Base-by-base conservation (phyloP, 2,797 vertebrate species). In the Sebastes minor region DNA sequence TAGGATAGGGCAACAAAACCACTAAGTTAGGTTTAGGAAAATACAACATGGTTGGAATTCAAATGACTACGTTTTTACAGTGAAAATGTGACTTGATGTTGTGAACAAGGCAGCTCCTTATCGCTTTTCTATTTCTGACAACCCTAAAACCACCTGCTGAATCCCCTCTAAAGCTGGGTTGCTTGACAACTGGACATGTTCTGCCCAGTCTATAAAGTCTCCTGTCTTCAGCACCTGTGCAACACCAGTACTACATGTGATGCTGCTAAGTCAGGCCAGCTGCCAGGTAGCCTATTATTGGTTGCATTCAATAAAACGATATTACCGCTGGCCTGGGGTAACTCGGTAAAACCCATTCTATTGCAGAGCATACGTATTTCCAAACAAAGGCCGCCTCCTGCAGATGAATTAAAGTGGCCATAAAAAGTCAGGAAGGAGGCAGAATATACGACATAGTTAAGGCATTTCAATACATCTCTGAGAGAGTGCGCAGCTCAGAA, bases 381-480 rank as follows among this genome's bases (percentile, higher is more conserved):
- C 69, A 49, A 85, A 85, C 53, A 86, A 82, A 80, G 30, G 12
- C 38, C 1, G 9, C 38, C 55, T 73, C 38, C 63, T 60, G 68
- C 76, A 33, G 52, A 76, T 89, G 33, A 88, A 89, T 87, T 81
- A 70, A 84, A 85, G 38, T 64, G 74, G 55, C 32, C 61, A 57
- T 85, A 86, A 90, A 90, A 78, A 62, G 64, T 78, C n/a, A 83
- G 76, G 77, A 63, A 76, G 56, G 66, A 56, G 72, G 71, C 49
- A 67, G 62, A 86, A 80, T 84, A 82, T 78, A 89, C 12, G 42
- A 81, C 53, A 59, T 9, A 63, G 64, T 66, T 20, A 33, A 46
- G 46, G 35, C 70, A 80, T 78, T 73, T 79, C 60, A 71, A 76
- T 71, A 64, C 56, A 71, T 73, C 25, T 70, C 38, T 18, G 60